phyloP scores from a whole-genome alignment of 2,113 vertebrate species.

The Thymallus thymallus region DNA sequence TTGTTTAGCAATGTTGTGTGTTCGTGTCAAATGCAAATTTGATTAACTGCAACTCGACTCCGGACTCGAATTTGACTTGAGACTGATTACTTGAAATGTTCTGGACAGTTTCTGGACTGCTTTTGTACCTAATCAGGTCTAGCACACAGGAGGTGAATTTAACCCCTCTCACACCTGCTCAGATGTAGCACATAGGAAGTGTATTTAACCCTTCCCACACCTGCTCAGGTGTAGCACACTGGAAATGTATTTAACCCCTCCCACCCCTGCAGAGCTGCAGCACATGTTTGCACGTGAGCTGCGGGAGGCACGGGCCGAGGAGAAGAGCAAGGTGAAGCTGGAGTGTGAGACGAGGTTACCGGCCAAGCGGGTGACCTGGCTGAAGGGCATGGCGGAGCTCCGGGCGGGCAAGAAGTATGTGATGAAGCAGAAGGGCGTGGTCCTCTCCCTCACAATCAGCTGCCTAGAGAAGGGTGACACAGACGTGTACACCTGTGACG shows the following conservation, averaged over 20 bases:
- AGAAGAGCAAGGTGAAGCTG: slow-evolving; percentile 78
- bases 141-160: background rate
- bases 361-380: slow-evolving; percentile 78
- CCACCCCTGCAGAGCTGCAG: slow-evolving; percentile 73
- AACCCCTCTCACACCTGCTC: background rate
- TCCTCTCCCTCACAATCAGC: slow-evolving; percentile 81
- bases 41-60: no score
- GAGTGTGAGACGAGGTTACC: slow-evolving; percentile 80
- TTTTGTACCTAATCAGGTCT: no score
- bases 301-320: slow-evolving; percentile 74
- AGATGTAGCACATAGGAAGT: no score
- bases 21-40: no score
- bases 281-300: slow-evolving; percentile 84
- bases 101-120: no score
- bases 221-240: no score
- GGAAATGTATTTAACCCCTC: background rate
- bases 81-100: no score
- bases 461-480: slow-evolving; percentile 80
- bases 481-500: slow-evolving; percentile 86
- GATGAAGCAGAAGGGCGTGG: slow-evolving; percentile 76
- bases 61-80: no score
- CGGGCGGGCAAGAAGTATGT: slow-evolving; percentile 74
- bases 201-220: background rate
- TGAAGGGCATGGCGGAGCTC: slow-evolving; percentile 84
- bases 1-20: no score